Evolutionary conservation across 2,888 invertebrate species (phyloP).

Genomic region (Hermodice carunculata): DNA sequence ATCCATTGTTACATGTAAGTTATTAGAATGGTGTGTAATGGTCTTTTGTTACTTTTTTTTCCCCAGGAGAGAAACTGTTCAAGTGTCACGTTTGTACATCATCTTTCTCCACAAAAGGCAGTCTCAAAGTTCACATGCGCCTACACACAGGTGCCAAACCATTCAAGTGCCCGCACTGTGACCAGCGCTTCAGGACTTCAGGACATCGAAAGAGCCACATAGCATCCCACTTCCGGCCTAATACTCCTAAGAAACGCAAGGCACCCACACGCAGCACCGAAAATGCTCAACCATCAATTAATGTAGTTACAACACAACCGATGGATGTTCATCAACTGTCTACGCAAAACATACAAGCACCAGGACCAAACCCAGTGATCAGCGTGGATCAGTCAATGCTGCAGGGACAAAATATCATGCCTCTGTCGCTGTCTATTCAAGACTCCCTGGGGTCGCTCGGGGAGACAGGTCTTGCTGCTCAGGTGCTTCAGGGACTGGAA

Average conservation of each 20-base stretch:
- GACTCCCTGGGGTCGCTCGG: slow-evolving; percentile 14
- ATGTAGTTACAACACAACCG: no score
- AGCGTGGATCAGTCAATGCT: slow-evolving; percentile 54
- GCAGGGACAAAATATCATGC: slow-evolving; percentile 51
- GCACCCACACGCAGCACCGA: slow-evolving; percentile 20
- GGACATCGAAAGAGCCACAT: slow-evolving; percentile 78
- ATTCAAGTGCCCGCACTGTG: slow-evolving; percentile 87
- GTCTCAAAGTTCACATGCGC: slow-evolving; percentile 70
- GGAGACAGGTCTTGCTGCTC: slow-evolving; percentile 7
- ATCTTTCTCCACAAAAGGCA: slow-evolving; percentile 70
- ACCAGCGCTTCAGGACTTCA: slow-evolving; percentile 77
- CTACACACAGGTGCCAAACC: slow-evolving; percentile 79
- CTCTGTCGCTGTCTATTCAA: slow-evolving; percentile 50
- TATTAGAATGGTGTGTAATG: no score
- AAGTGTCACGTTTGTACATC: slow-evolving; percentile 68
- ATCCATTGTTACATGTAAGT: no score
- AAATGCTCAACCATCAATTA: slow-evolving; percentile 8
- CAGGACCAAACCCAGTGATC: slow-evolving; percentile 45
- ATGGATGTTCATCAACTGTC: no score
- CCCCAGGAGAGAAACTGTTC: slow-evolving; percentile 64
- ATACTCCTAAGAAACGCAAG: slow-evolving; percentile 33
- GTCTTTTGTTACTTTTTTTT: background rate
- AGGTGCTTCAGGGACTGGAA: slow-evolving; percentile 62
- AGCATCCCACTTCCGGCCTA: slow-evolving; percentile 71
- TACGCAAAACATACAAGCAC: no score